Evolutionary conservation across 2,888 invertebrate genomes (phyloP).

Genomic region (Endomychus coccineus): DNA sequence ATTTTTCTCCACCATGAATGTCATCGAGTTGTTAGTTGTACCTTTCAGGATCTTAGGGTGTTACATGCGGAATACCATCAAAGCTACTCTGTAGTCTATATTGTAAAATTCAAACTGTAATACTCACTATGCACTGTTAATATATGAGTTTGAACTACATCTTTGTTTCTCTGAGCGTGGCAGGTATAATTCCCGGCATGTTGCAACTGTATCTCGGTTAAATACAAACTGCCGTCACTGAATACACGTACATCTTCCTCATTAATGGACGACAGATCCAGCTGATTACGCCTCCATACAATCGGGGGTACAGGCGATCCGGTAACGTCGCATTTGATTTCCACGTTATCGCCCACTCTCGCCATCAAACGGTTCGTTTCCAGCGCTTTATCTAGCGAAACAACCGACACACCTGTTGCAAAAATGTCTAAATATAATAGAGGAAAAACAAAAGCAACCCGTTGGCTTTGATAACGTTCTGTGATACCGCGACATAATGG

Average conservation of each 20-base stretch:
- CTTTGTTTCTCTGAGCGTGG: slow-evolving; percentile 62
- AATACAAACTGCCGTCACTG: slow-evolving; percentile 66
- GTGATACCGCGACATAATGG: too few relatives aligned
- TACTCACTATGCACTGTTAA: slow-evolving; percentile 66
- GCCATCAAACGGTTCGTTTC: slow-evolving; percentile 64
- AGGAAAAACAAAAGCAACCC: too few relatives aligned
- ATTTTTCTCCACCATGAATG: too few relatives aligned
- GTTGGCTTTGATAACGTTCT: too few relatives aligned
- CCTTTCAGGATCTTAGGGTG: too few relatives aligned
- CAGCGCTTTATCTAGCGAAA: slow-evolving; percentile 62
- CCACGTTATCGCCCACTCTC: slow-evolving; percentile 67
- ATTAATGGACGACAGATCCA: slow-evolving; percentile 54
- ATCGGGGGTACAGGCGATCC: slow-evolving; percentile 63
- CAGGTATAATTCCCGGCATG: slow-evolving; percentile 74
- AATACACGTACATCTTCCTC: slow-evolving; percentile 61
- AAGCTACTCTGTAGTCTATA: too few relatives aligned
- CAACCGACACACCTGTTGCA: slow-evolving; percentile 64
- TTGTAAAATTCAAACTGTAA: neutral
- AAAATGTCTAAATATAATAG: too few relatives aligned
- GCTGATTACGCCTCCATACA: slow-evolving; percentile 62
- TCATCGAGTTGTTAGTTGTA: too few relatives aligned
- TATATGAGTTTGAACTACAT: slow-evolving; percentile 66
- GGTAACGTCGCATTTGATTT: slow-evolving; percentile 69
- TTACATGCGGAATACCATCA: too few relatives aligned
- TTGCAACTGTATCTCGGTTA: slow-evolving; percentile 62